These are phyloP conservation scores for Epizoanthus ramosus DNA, from an alignment of 92 coral and sea anemone genomes.

Conservation along the genomic window DNA sequence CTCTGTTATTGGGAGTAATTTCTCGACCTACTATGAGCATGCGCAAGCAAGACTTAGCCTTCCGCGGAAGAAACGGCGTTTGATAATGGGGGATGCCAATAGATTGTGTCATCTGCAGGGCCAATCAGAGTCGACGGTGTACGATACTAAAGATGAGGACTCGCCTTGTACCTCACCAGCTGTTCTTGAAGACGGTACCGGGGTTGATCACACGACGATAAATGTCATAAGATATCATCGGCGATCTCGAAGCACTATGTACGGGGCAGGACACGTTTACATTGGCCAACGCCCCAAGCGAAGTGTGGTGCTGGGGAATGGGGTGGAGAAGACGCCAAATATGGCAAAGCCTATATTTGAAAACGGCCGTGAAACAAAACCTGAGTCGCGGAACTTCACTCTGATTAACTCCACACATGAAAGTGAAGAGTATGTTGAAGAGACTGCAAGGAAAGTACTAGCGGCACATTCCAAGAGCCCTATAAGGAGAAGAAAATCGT, in stretches of 20 bases:
- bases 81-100: conserved; percentile 75
- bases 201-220: conserved; percentile 31
- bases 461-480: not conserved
- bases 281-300: conserved; percentile 57
- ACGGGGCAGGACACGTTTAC: conserved; percentile 81
- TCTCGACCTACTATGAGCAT: conserved; percentile 90
- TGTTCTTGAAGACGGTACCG: conserved; percentile 9
- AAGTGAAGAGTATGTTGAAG: conserved; percentile 57
- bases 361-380: conserved; percentile 8
- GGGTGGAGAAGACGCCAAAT: conserved; percentile 14
- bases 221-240: conserved; percentile 71
- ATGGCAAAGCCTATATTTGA: conserved; percentile 25
- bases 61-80: conserved; percentile 87
- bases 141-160: conserved; percentile 10
- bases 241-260: conserved; percentile 82
- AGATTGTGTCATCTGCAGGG: conserved; percentile 66
- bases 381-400: conserved; percentile 42
- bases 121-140: conserved; percentile 61
- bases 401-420: conserved; percentile 56
- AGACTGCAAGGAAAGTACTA: conserved; percentile 4
- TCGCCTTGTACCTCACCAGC: conserved; percentile 15
- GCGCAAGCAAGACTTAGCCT: conserved; percentile 97
- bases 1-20: conserved; percentile 97
- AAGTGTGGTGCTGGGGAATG: conserved; percentile 46
- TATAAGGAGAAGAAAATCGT: conserved; percentile 5